These are phyloP conservation scores for Catalaphyllia jardinei DNA, from an alignment of 64 coral and sea anemone genomes.

Conservation along the genomic window DNA sequence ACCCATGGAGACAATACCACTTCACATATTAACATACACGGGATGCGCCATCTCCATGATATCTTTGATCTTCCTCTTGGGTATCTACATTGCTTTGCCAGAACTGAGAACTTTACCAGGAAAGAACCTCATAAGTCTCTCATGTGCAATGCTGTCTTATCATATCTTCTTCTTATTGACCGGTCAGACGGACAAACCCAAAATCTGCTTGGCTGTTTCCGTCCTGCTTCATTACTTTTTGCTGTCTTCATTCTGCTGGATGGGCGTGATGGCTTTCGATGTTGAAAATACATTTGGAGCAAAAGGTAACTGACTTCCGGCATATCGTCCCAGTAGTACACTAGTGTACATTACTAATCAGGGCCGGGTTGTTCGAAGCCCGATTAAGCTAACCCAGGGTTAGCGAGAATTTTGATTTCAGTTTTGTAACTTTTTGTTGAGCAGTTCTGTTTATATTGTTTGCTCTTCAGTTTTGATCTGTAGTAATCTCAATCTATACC, in stretches of 20 bases:
- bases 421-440: no score
- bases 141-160: constrained; percentile 17
- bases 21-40: constrained; percentile 13
- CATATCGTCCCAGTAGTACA: no score
- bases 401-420: no score
- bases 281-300: constrained; percentile 23
- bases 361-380: no score
- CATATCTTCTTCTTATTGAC: constrained; percentile 8
- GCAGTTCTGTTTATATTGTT: no score
- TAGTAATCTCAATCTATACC: no score
- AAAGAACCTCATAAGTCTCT: constrained; percentile 32
- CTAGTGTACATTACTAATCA: no score
- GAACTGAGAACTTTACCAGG: constrained; percentile 25
- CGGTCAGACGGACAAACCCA: neutral
- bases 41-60: constrained; percentile 10
- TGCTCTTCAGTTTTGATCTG: no score
- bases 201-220: constrained; percentile 1
- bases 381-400: no score
- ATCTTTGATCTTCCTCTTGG: neutral
- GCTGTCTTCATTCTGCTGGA: constrained; percentile 26
- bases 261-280: constrained; percentile 37
- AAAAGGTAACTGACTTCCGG: constrained; percentile 2
- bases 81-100: neutral
- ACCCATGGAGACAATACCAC: neutral
- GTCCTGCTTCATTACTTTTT: constrained; percentile 24